Evolutionary conservation across 2,113 vertebrate genomes (phyloP).

Genomic region (Danio rerio): GRCz12tu NC_133196.1:16811501-16812000

Average conservation of each 20-base stretch:
- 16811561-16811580: not conserved
- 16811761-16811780: constrained; percentile 64
- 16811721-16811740: constrained; percentile 63
- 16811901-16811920: not conserved
- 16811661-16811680: constrained; percentile 7
- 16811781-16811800: constrained; percentile 42
- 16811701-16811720: constrained; percentile 58
- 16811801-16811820: not conserved
- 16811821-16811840: not conserved
- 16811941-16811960: not conserved
- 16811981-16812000: too few relatives aligned
- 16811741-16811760: constrained; percentile 60
- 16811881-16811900: not conserved
- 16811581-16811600: not conserved
- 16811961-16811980: not conserved
- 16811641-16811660: constrained; percentile 1
- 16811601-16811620: constrained; percentile 2
- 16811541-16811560: constrained; percentile 21
- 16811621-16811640: constrained; percentile 59
- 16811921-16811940: not conserved
- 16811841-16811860: not conserved
- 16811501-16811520: not conserved
- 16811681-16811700: constrained; percentile 46
- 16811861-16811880: not conserved
- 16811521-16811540: not conserved